These are phyloP conservation scores for Drosophila ezoana DNA, from an alignment of 2,888 invertebrate species.

Conservation along the genomic window DNA sequence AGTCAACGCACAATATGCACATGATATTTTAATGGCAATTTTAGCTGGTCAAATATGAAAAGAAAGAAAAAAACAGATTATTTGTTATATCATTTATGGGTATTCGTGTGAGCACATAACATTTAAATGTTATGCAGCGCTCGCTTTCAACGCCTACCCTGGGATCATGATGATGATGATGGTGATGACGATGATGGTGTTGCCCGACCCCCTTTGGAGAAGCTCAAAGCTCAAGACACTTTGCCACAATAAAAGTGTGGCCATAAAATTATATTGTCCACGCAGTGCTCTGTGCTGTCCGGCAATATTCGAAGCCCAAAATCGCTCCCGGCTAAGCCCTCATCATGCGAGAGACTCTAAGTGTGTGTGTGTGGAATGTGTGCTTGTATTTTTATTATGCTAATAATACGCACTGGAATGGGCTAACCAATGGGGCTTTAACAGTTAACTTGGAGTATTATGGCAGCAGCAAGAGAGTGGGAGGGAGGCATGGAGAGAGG, in stretches of 20 bases:
- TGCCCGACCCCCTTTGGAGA: constrained; percentile 23
- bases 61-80: constrained; percentile 21
- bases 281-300: constrained; percentile 47
- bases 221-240: constrained; percentile 65
- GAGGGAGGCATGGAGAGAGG: not conserved
- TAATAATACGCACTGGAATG: constrained; percentile 82
- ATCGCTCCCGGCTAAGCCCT: constrained; percentile 39
- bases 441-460: constrained; percentile 61
- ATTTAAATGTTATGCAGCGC: constrained; percentile 74
- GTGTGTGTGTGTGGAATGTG: constrained; percentile 32
- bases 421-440: constrained; percentile 66
- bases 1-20: constrained; percentile 53
- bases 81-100: constrained; percentile 74
- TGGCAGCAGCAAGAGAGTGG: constrained; percentile 23
- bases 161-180: constrained; percentile 34
- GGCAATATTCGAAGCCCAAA: constrained; percentile 41
- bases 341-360: constrained; percentile 24
- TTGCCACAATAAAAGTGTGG: constrained; percentile 74
- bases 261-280: constrained; percentile 80
- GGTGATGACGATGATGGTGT: constrained; percentile 38
- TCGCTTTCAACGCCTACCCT: constrained; percentile 63
- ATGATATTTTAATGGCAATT: constrained; percentile 45
- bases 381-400: constrained; percentile 83
- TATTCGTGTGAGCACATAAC: constrained; percentile 59
- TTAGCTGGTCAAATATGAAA: constrained; percentile 3